Evolutionary conservation across 2,888 invertebrate genomes (phyloP).

Genomic region (Ormyrus labotus): DNA sequence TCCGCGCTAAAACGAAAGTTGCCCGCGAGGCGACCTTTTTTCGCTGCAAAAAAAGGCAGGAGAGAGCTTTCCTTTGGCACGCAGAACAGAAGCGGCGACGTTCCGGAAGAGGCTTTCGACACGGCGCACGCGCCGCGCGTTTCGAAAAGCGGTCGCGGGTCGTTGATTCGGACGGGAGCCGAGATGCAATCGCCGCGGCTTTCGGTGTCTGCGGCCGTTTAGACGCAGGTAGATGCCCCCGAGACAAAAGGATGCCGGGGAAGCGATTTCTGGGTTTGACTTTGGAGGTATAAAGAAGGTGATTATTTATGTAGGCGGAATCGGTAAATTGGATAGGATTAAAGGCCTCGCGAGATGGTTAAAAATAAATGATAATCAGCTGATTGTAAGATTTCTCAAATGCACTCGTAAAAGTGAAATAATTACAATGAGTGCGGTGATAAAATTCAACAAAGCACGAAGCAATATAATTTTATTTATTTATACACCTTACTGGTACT

Average conservation of each 20-base stretch:
- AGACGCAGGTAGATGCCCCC: neutral
- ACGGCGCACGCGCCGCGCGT: neutral
- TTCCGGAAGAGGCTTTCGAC: constrained; percentile 39
- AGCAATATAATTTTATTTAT: no score
- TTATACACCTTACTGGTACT: no score
- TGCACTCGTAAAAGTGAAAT: no score
- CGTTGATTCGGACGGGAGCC: neutral
- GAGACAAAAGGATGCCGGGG: neutral
- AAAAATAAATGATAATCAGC: no score
- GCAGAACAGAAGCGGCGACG: neutral
- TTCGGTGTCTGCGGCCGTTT: neutral
- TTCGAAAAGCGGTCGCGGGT: constrained; percentile 46
- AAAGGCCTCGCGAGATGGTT: no score
- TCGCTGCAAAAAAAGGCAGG: no score
- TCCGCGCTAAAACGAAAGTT: no score
- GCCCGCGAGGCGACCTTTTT: neutral
- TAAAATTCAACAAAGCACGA: no score
- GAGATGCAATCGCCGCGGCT: neutral
- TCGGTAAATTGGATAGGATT: neutral
- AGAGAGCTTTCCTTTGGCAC: neutral
- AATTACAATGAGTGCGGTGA: no score
- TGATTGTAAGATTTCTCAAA: no score
- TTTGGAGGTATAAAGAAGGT: neutral
- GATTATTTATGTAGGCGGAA: neutral
- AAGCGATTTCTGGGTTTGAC: neutral